Evolutionary conservation across 2,113 vertebrate species (phyloP).

Genomic region (Cisticola juncidis): DNA sequence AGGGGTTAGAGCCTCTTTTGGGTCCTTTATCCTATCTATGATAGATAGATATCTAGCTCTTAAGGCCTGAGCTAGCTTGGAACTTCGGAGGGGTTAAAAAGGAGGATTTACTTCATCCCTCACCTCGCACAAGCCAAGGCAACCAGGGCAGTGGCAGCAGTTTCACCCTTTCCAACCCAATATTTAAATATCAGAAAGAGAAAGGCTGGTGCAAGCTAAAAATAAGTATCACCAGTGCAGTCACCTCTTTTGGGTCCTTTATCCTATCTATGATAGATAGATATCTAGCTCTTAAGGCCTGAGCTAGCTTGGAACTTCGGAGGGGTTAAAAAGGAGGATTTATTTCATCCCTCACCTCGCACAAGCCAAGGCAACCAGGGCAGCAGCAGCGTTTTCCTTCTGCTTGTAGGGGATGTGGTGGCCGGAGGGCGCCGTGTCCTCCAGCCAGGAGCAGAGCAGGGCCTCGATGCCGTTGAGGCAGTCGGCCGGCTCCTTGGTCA

Average conservation of each 20-base stretch:
- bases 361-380: conserved; percentile 94
- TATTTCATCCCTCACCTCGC: conserved; percentile 82
- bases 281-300: too few species aligned
- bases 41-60: too few species aligned
- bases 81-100: too few species aligned
- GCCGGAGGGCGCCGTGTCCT: conserved; percentile 80
- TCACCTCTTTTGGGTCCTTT: not conserved
- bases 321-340: too few species aligned
- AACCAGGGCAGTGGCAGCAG: conserved; percentile 92
- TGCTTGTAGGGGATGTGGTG: conserved; percentile 82
- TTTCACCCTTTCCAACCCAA: not conserved
- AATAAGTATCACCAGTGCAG: not conserved
- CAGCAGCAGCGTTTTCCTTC: conserved; percentile 95
- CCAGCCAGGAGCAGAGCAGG: conserved; percentile 95
- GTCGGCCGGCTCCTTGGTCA: conserved; percentile 96
- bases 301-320: too few species aligned
- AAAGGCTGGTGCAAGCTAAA: not conserved
- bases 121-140: conserved; percentile 96
- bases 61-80: too few species aligned
- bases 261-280: too few species aligned
- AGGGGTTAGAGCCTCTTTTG: not conserved
- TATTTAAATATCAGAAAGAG: not conserved
- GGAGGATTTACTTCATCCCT: conserved; percentile 2
- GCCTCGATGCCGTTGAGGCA: conserved; percentile 95
- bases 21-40: too few species aligned